These are phyloP conservation scores for Euphonia xanthogaster DNA, from an alignment of 2,797 vertebrate species.

Conservation along the genomic window DNA sequence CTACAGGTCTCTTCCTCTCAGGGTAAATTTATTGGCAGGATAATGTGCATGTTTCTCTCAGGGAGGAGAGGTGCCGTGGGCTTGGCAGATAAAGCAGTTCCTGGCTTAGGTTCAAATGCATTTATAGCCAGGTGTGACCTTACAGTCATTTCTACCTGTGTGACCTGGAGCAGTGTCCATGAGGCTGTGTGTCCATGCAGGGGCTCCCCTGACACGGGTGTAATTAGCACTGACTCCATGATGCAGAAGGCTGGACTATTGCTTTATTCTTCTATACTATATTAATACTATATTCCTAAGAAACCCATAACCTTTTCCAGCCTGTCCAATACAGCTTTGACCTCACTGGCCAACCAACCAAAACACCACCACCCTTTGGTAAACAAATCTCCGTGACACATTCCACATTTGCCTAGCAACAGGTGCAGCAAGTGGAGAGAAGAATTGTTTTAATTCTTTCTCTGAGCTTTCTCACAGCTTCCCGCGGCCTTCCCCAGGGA, in stretches of 20 bases:
- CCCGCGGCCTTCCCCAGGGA: not conserved
- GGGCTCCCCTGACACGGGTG: not conserved
- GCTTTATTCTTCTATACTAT: not conserved
- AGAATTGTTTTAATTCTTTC: not conserved
- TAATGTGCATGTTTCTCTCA: slow-evolving; percentile 10
- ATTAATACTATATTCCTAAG: not conserved
- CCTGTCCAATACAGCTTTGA: not conserved
- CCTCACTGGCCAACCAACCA: not conserved
- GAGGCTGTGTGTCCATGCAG: not conserved
- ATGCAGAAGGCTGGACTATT: not conserved
- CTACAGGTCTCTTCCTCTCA: not conserved
- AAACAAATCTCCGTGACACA: not conserved
- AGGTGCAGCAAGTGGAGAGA: not conserved
- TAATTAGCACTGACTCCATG: not conserved
- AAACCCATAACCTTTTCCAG: not conserved
- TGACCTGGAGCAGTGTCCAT: not conserved
- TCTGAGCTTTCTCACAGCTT: not conserved
- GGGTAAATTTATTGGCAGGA: slow-evolving; percentile 19
- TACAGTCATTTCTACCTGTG: not conserved
- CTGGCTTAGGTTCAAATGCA: not conserved
- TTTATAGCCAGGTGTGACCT: not conserved
- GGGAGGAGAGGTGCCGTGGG: not conserved
- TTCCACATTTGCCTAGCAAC: not conserved
- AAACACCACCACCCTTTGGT: not conserved
- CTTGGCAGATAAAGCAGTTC: not conserved